Percentiles rank a stretch among this genome's conserved stretches.
Evolutionary conservation across 1,140 invertebrate genomes (phyloP).

Genomic region (Hypsibius dujardini): DNA sequence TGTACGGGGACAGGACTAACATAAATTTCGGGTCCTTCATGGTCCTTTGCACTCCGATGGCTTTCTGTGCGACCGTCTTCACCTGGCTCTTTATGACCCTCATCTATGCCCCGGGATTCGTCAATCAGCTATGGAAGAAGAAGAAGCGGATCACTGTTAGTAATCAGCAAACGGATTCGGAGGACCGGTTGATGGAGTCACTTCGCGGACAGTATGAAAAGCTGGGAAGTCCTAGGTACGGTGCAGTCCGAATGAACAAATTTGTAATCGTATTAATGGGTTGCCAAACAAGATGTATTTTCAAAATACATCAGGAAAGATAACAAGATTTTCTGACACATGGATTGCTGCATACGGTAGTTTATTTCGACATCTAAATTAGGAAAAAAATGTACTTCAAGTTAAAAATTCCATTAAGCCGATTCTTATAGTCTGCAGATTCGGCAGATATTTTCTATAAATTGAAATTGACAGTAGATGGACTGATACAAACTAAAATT

Average conservation of each 20-base stretch:
- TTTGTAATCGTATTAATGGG: no score
- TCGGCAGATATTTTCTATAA: neutral
- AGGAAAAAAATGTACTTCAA: no score
- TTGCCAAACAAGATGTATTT: neutral
- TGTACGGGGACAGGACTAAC: neutral
- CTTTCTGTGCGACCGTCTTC: neutral
- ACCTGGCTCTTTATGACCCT: slow-evolving; percentile 10
- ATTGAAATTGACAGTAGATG: neutral
- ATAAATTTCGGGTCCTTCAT: slow-evolving; percentile 3
- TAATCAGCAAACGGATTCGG: neutral
- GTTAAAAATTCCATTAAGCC: no score
- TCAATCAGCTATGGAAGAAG: neutral
- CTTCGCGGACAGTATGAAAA: neutral
- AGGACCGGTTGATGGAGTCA: neutral
- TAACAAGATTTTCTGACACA: no score
- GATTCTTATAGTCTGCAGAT: neutral
- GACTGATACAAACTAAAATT: neutral
- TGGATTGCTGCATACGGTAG: no score
- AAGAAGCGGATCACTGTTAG: no score
- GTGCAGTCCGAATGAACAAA: no score
- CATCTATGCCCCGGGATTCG: neutral
- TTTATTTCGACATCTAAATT: no score
- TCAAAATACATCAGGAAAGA: neutral
- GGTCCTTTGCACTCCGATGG: neutral
- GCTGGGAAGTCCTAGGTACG: neutral